These are phyloP conservation scores for Calyptomena viridis DNA, from an alignment of 2,113 vertebrate species.

Conservation along the genomic window DNA sequence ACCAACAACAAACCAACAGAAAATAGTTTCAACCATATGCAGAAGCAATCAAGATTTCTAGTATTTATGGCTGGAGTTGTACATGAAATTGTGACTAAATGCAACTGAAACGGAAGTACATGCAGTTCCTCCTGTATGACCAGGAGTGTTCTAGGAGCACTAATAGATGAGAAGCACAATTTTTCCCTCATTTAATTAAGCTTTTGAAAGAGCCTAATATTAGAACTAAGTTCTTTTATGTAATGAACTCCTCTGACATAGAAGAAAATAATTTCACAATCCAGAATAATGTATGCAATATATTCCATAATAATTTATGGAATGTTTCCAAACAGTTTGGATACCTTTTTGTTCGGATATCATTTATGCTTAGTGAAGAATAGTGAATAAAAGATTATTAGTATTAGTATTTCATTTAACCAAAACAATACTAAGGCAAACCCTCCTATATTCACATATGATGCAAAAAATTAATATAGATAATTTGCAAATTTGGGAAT, in stretches of 20 bases:
- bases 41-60: background rate
- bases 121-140: background rate
- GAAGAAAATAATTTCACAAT: too few relatives aligned
- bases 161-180: background rate
- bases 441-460: fast-evolving
- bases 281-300: too few relatives aligned
- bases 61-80: background rate
- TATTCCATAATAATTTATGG: background rate
- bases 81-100: background rate
- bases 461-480: fast-evolving
- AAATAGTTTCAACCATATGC: background rate
- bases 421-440: background rate
- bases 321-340: background rate
- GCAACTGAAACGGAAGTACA: background rate
- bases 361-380: background rate
- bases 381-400: background rate
- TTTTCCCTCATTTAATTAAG: background rate
- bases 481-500: background rate
- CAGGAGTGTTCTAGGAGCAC: background rate
- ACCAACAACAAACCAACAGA: background rate
- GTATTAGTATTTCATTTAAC: background rate
- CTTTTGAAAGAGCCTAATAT: background rate
- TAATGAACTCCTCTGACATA: background rate
- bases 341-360: background rate
- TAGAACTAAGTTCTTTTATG: background rate